Evolutionary conservation across 1,140 invertebrate genomes (phyloP), one percentile per base, ranked within the genome.

Genomic region (Calliphora vicina): DNA sequence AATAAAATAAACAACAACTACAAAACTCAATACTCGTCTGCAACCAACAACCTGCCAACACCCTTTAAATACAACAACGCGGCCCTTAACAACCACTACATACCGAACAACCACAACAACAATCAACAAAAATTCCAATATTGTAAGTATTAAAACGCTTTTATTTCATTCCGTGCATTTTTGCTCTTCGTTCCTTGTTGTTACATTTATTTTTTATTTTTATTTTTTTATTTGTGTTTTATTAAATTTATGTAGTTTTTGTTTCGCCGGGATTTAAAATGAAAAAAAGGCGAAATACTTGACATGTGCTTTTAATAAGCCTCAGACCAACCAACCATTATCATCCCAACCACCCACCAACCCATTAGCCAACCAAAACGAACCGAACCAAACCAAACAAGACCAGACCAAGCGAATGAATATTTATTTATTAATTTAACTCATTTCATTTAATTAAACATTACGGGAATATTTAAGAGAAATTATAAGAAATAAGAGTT

Each of bases 91-190:
- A 67, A 67, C 61, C 61, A 67, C 61, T 67, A 67, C 61, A 67
- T 23, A 67, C 61, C 45, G 17, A 50, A 50, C 45, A 50, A 67
- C 61, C 17, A 67, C 61, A 67, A 67, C 61, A 67, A 67, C 20
- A 67, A 67, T 35, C 61, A 67, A 67, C 61, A 67, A 67, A 67
- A 67, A 67, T 67, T 67, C 61, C 61, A 67, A 67, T 67, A 67
- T 67, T 67, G 61, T 67, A 67, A 67, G 61, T 67, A 67, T 67
- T 67, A 4, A 57, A 57, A 57, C 45, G 45, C 17, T 15, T 57
- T 57, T n/a, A n/a, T 17, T 17, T 17, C 17, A 57, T 57, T 57
- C 4, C 45, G 13, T 57, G 13, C 45, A 17, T n/a, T 57, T n/a
- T 57, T n/a, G 4, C 12, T 57, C 45, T 57, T 57, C 45, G 13